Percentiles rank a stretch among this genome's conserved stretches.
Conservation (phyloP, 2,888 invertebrate genomes). For the Hofmannophila pseudospretella region DNA sequence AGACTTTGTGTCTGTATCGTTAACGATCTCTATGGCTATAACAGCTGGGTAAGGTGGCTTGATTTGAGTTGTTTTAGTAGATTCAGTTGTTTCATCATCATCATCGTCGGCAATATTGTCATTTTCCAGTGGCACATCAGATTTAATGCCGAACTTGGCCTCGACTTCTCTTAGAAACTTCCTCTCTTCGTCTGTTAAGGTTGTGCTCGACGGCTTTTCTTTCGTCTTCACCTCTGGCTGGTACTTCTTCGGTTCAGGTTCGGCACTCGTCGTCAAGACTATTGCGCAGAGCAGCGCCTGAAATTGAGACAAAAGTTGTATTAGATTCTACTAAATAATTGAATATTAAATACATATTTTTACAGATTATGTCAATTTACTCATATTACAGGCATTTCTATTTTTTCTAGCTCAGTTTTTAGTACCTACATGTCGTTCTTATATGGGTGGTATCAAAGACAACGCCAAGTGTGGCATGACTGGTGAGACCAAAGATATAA, state of each 20-base stretch:
- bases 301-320: conserved; percentile 33
- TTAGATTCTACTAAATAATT: not conserved
- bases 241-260: conserved; percentile 67
- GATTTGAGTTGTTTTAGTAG: conserved; percentile 14
- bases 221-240: conserved; percentile 45
- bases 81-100: conserved; percentile 9
- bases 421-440: too few relatives aligned
- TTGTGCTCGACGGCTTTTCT: conserved; percentile 39
- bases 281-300: conserved; percentile 55
- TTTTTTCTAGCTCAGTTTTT: too few relatives aligned
- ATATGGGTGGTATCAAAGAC: too few relatives aligned
- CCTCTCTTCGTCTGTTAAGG: conserved; percentile 56
- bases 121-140: conserved; percentile 34
- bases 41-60: conserved; percentile 69
- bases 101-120: conserved; percentile 29
- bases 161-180: conserved; percentile 69
- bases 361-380: too few relatives aligned
- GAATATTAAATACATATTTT: not conserved
- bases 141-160: conserved; percentile 64
- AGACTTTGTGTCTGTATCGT: conserved; percentile 68
- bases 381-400: not conserved
- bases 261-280: conserved; percentile 36
- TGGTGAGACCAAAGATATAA: too few relatives aligned
- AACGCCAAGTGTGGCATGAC: too few relatives aligned
- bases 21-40: conserved; percentile 80